A percentile compares a stretch with the other conserved stretches of the same genome.
Evolutionary conservation across 2,797 vertebrate genomes (phyloP).

Genomic region (Phataginus tricuspis): DNA sequence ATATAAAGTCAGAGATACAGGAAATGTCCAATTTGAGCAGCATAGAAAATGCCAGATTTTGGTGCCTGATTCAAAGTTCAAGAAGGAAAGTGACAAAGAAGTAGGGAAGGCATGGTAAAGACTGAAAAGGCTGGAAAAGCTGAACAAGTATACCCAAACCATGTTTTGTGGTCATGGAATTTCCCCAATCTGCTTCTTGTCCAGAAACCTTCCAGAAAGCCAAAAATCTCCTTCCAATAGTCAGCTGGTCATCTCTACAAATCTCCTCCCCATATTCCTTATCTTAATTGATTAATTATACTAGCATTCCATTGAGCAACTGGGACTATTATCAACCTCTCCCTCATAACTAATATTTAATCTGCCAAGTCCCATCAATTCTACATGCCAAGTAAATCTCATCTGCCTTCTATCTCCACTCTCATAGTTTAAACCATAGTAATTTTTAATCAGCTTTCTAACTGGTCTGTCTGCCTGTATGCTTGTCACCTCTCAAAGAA

Average conservation of each 20-base stretch:
- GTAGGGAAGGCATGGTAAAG: background rate
- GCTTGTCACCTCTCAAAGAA: background rate
- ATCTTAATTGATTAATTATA: constrained; percentile 70
- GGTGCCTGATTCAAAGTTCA: background rate
- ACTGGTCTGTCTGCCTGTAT: background rate
- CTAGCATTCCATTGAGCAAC: constrained; percentile 63
- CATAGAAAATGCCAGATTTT: background rate
- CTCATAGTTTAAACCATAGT: background rate
- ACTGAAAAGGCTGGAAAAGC: background rate
- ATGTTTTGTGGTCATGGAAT: constrained; percentile 27
- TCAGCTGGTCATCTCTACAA: background rate
- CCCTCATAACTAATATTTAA: constrained; percentile 12
- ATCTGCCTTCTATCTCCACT: background rate
- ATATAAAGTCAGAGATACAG: background rate
- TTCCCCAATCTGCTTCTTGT: constrained; percentile 11
- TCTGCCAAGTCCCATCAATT: constrained; percentile 28
- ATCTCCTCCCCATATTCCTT: constrained; percentile 34
- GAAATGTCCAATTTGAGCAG: background rate
- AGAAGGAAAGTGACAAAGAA: background rate
- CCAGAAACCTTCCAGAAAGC: constrained; percentile 36
- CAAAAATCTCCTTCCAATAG: constrained; percentile 4
- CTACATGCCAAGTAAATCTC: constrained; percentile 29
- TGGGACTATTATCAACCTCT: constrained; percentile 26
- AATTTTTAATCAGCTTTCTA: background rate
- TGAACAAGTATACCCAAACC: background rate